Evolutionary conservation across 2,888 invertebrate genomes (phyloP), one percentile per base, ranked within the genome.

Genomic region (Eubasilissa splendida): DNA sequence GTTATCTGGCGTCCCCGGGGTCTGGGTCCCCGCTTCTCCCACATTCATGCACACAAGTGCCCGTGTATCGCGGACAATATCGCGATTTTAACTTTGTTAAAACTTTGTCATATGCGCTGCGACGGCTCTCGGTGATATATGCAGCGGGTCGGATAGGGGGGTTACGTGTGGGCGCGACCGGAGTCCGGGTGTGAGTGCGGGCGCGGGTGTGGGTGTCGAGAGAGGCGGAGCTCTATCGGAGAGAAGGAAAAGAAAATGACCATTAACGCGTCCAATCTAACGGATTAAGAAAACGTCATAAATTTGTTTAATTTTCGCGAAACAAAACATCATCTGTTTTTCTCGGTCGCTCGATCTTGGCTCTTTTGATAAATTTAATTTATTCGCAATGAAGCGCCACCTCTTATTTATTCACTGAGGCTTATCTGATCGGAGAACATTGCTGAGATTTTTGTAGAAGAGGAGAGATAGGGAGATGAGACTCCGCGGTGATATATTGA

Each of bases 281-380:
- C 42, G 2, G 42, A 42, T 42, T 42, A 42, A 42, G 42, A 42
- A 42, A 0, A 42, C 42, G 42, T 7, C 42, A 42, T 42, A 42
- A 42, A 42, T 42, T 42, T 42, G 42, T 7, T 42, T 42, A 42
- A 42, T 42, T 42, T 42, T 42, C 42, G 42, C 42, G 42, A 42
- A 7, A 42, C 42, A 42, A 42, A 42, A 42, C 42, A 42, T 42
- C 42, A 42, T 42, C 42, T 42, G 42, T 42, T 42, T 42, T 42
- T 42, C 42, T 42, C 42, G 42, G 42, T 42, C 42, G 42, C 42
- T 42, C 42, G 42, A 42, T 42, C 60, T 60, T 8, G 22, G 22
- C 53, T 22, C 70, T 70, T 63, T 70, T 54, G 84, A 84, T 84
- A 81, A 83, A 84, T 84, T 84, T 78, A 82, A 82, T 82, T 82